These are phyloP conservation scores for Larimichthys crocea DNA, from an alignment of 2,113 vertebrate species.

Conservation along the genomic window DNA sequence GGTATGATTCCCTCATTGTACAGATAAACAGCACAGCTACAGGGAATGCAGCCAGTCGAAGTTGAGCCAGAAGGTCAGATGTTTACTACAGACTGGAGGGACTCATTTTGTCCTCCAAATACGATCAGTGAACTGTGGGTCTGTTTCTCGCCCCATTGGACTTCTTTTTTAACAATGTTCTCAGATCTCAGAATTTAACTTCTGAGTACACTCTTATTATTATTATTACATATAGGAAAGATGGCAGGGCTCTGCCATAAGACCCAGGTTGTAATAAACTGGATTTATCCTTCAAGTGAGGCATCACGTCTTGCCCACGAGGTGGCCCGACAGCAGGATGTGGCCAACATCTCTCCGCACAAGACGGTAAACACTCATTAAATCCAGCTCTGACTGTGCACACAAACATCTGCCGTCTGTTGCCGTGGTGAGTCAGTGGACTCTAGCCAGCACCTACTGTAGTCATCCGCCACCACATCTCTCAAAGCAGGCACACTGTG, in stretches of 20 bases:
- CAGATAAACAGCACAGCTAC: background rate
- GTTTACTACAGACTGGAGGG: background rate
- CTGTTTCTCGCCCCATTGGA: background rate
- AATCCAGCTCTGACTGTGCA: conserved; percentile 49
- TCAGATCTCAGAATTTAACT: background rate
- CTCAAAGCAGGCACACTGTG: background rate
- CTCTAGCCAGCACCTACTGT: conserved; percentile 16
- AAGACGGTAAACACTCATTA: conserved; percentile 73
- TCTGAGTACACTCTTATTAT: background rate
- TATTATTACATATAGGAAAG: background rate
- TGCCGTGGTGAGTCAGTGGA: conserved; percentile 39
- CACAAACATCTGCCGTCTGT: conserved; percentile 59
- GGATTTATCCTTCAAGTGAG: background rate
- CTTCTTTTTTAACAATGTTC: background rate
- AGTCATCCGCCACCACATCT: conserved; percentile 1
- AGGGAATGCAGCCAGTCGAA: background rate
- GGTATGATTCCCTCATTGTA: background rate
- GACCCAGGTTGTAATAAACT: background rate
- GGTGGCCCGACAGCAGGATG: conserved; percentile 52
- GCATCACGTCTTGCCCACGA: background rate
- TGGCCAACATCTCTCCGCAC: conserved; percentile 36
- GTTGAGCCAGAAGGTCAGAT: background rate
- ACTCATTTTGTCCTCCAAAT: background rate
- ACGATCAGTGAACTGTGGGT: background rate
- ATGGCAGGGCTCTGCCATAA: background rate